phyloP scores from a whole-genome alignment of 2,113 vertebrate genomes.

The Paedocypris sp. region DNA sequence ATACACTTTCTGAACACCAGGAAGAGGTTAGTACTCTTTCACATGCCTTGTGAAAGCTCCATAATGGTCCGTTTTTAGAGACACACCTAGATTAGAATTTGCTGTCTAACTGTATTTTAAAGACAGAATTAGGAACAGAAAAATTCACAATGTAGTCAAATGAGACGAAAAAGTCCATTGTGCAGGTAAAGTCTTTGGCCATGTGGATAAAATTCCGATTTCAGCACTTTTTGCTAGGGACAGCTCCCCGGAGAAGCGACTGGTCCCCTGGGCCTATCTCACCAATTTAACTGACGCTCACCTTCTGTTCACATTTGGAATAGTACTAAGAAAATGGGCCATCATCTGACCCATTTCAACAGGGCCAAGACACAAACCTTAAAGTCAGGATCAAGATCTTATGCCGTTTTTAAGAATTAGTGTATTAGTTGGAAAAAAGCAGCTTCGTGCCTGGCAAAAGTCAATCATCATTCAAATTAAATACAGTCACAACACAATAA shows the following conservation, averaged over 20 bases:
- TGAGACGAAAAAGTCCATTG: constrained; percentile 54
- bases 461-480: no score
- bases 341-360: constrained; percentile 59
- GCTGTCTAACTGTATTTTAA: neutral
- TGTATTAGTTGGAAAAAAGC: no score
- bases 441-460: no score
- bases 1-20: no score
- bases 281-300: constrained; percentile 54
- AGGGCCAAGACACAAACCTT: constrained; percentile 33
- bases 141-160: constrained; percentile 51
- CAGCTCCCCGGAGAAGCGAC: constrained; percentile 52
- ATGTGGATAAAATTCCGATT: constrained; percentile 57
- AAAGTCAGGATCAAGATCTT: constrained; percentile 34
- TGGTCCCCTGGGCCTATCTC: constrained; percentile 45
- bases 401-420: no score
- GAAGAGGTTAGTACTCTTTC: no score
- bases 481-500: no score
- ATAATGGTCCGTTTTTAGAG: constrained; percentile 39
- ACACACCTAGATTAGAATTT: constrained; percentile 28
- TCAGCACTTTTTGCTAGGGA: constrained; percentile 62
- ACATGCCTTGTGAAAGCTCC: neutral
- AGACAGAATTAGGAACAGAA: constrained; percentile 32
- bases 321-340: constrained; percentile 48
- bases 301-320: constrained; percentile 58
- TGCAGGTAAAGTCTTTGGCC: constrained; percentile 46